Base-by-base conservation (phyloP, 2,113 vertebrate species). In the Ciconia maguari region DNA sequence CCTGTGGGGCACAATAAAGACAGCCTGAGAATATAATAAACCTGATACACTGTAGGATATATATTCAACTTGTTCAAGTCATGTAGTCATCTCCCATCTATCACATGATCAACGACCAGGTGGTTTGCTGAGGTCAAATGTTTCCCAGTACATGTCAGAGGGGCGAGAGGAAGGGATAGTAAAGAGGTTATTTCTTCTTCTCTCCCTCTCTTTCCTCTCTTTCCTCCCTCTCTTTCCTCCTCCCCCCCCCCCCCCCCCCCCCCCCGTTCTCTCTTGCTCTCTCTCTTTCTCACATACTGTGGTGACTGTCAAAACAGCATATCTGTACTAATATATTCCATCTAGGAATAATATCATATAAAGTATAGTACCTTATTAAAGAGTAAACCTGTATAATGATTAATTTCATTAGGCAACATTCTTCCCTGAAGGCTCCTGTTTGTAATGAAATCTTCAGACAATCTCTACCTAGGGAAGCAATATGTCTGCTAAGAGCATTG, bases 381-480 rank as follows among this genome's bases (percentile, higher is more conserved):
- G 55, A 83, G 55, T 82, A 93, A 86, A 90, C 57, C 75, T 13
- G 0, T 74, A 80, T 84, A 93, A 91, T 51, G 42, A 93, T 95
- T 94, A 91, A 93, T 96, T 97, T 93, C 70, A 95, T 94, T 83
- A 95, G 71, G 78, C 48, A 46, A 42, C 24, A 94, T 79, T 68
- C 93, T 83, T 83, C 90, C 83, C 88, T 87, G 78, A 95, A 93
- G 87, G 69, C 69, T 93, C 46, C 38, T 90, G 58, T 95, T 95
- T 90, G 61, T 91, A 95, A 94, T 92, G 79, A 76, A 88, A 91
- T 84, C 52, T 96, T 72, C 83, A 91, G 77, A 68, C 15, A 85
- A 81, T 44, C 48, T 62, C 41, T 38, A 91, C 25, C 83, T 24
- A 75, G 81, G 95, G 90, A 94, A 89, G 84, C 22, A 74, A 36